These are phyloP conservation scores for Sander lucioperca DNA, from an alignment of 2,113 vertebrate species.

Conservation along the genomic window DNA sequence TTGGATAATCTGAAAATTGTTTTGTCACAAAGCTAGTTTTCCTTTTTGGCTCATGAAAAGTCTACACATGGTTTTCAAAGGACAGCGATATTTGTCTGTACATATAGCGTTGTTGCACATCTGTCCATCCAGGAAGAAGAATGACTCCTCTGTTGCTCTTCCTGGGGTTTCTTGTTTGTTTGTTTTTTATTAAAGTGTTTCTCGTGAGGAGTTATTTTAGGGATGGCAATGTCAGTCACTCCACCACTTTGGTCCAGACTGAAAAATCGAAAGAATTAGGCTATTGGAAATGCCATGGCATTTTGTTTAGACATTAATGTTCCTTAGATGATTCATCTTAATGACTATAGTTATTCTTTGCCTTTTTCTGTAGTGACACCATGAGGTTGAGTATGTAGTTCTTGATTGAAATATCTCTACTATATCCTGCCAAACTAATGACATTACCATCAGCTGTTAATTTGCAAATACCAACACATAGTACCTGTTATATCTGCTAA, in stretches of 20 bases:
- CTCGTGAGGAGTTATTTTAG: background rate
- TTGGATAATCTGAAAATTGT: background rate
- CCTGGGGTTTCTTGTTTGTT: background rate
- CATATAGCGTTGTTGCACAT: too few relatives aligned
- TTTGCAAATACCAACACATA: background rate
- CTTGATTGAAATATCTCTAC: background rate
- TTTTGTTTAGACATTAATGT: background rate
- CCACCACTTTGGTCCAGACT: background rate
- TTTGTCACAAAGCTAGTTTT: background rate
- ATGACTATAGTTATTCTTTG: background rate
- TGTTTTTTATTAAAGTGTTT: background rate
- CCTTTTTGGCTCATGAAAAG: background rate
- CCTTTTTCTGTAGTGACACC: background rate
- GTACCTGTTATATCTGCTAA: background rate
- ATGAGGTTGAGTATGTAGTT: background rate
- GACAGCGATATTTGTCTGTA: background rate
- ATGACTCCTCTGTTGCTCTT: background rate
- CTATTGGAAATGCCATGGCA: background rate
- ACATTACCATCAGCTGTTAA: background rate
- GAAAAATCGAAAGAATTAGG: background rate
- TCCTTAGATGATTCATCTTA: background rate
- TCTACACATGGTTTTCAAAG: background rate
- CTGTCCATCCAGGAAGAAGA: background rate
- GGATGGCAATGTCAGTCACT: background rate
- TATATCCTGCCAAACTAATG: background rate